These are phyloP conservation scores for Eledona agricola DNA, from an alignment of 2,888 invertebrate genomes.

Conservation along the genomic window DNA sequence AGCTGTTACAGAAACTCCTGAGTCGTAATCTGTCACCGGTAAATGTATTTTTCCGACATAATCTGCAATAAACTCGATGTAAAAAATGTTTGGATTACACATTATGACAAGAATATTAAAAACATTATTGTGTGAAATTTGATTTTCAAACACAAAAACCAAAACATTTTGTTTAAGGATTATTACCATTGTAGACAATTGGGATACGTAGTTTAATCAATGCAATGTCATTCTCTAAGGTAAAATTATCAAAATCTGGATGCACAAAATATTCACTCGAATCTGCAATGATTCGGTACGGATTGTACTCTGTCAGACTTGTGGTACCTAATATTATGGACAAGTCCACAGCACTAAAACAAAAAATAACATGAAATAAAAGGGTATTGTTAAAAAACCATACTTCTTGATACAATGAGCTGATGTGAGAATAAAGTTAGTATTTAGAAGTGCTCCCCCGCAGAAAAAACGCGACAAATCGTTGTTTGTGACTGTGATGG, in stretches of 20 bases:
- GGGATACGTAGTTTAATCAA: neutral
- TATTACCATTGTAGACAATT: neutral
- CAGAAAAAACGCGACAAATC: no score
- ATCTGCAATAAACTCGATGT: constrained; percentile 1
- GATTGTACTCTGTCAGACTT: constrained; percentile 3
- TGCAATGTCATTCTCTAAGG: constrained; percentile 13
- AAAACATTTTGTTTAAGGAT: neutral
- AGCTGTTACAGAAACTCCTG: constrained; percentile 4
- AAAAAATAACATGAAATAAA: constrained; percentile 1
- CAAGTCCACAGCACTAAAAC: constrained; percentile 7
- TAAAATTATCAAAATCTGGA: constrained; percentile 2
- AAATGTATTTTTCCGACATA: constrained; percentile 7
- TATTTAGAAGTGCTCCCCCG: constrained; percentile 11
- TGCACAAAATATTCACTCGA: constrained; percentile 10
- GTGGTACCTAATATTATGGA: constrained; percentile 8
- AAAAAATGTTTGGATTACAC: no score
- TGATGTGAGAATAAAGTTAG: constrained; percentile 12
- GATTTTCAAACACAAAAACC: neutral
- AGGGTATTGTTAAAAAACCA: neutral
- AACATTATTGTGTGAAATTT: no score
- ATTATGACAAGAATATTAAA: no score
- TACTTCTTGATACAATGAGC: constrained; percentile 2
- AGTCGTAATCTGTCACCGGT: constrained; percentile 5
- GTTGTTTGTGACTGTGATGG: no score
- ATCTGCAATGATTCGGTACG: constrained; percentile 3